Conservation (phyloP, 2,797 vertebrate species). For the Pseudochirops corinnae region DNA sequence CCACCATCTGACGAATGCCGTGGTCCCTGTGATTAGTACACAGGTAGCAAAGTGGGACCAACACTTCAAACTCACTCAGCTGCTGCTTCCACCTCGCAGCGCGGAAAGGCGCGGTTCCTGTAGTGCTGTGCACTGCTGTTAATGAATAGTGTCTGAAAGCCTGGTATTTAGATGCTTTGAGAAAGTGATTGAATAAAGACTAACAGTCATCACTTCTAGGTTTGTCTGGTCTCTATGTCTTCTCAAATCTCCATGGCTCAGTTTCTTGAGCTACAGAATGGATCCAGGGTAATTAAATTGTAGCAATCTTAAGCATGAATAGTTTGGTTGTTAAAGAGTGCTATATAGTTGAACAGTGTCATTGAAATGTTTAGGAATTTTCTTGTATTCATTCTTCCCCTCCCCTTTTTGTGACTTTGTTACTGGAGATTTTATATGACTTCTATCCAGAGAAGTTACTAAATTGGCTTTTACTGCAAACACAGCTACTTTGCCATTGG, state of each 20-base stretch:
- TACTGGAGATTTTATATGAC: conserved; percentile 46
- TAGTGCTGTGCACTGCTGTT: not conserved
- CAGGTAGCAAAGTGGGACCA: conserved; percentile 20
- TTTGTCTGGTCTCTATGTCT: conserved; percentile 13
- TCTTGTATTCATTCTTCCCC: not conserved
- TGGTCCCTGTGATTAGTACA: conserved; percentile 3
- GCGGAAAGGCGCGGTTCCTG: not conserved
- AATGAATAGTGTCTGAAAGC: not conserved
- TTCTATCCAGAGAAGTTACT: conserved; percentile 26
- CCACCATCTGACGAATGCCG: conserved; percentile 58
- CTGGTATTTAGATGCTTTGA: conserved; percentile 17
- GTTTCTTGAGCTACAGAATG: conserved; percentile 44
- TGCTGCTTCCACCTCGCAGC: conserved; percentile 17
- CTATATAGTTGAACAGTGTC: not conserved
- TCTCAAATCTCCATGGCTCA: not conserved
- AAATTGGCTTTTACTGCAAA: conserved; percentile 38
- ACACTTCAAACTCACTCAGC: conserved; percentile 31
- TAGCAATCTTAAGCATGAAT: conserved; percentile 35
- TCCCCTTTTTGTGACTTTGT: conserved; percentile 9
- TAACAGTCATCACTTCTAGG: conserved; percentile 15
- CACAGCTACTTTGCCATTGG: conserved; percentile 44
- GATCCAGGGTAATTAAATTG: conserved; percentile 3
- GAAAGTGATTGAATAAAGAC: conserved; percentile 10
- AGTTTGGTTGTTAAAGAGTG: conserved; percentile 53
- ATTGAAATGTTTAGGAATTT: not conserved